Base-by-base conservation (phyloP, 2,888 invertebrate species). In the Adelphocoris suturalis region DNA sequence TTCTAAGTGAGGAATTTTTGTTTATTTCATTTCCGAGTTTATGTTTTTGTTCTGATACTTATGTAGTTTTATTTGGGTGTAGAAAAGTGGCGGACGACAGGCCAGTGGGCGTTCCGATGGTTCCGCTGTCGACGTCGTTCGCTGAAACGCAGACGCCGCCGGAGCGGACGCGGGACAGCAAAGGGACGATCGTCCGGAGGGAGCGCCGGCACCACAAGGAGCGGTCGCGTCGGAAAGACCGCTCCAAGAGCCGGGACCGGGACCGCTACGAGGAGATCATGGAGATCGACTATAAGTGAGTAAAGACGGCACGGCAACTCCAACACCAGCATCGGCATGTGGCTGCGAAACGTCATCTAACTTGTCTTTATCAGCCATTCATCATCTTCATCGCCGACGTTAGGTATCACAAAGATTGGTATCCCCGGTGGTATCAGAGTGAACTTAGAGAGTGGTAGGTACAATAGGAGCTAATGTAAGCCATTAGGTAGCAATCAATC, bases 251-350 rank as follows among this genome's bases (percentile, higher is more conserved):
- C 28, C 88, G 88, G 4, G 88, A 88, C 48, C 76, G 88, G 28
- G 86, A 86, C 16, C 86, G 86, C 80, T 88, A 88, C 88, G 86
- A 86, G 19, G 88, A 88, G 52, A 88, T 88, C 28, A 78, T 88
- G 88, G 88, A 88, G 13, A 27, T 78, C 28, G 80, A 88, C 1
- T 52, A 57, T 47, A 88, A 88, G 88, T 88, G 78, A 88, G 88
- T 61, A 52, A 7, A 68, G 23, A 5, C 13, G 68, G 9, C 12
- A 16, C 57, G n/a, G n/a, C 57, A n/a, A n/a, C 37, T 37, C 37
- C 37, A 37, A 2, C 37, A 57, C 16, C 12, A 68, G 68, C 68
- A 68, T 68, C 68, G 68, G 68, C 68, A 68, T 68, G 68, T 7
- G 68, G 23, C 68, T 19, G 23, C 27, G 16, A 57, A 57, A 7